A percentile compares a stretch with the other conserved stretches of the same genome.
phyloP scores from a whole-genome alignment of 2,797 vertebrate species.

The Ceryle rudis region DNA sequence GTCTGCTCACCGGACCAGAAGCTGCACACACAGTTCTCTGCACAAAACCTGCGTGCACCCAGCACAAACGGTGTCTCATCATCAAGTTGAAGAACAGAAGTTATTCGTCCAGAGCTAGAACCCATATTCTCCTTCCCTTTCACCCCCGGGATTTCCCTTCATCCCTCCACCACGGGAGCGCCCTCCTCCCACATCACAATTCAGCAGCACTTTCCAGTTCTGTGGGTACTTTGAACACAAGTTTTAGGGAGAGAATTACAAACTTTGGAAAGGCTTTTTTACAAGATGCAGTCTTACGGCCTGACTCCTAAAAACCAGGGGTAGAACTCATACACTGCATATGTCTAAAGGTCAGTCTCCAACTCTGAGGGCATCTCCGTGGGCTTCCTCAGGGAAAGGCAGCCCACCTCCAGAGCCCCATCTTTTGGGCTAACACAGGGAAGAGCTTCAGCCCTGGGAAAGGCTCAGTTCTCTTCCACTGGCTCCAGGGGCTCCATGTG shows the following conservation, averaged over 20 bases:
- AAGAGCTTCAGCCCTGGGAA: neutral
- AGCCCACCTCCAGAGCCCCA: neutral
- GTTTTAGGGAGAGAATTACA: neutral
- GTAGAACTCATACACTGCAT: fast-evolving
- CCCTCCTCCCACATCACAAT: neutral
- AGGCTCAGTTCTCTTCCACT: neutral
- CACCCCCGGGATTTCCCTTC: neutral
- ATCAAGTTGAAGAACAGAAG: neutral
- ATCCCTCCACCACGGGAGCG: neutral
- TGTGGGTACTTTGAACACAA: neutral
- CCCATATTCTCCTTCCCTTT: neutral
- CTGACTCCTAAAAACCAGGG: neutral
- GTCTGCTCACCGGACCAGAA: neutral
- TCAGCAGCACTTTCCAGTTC: neutral
- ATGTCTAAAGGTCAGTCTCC: neutral
- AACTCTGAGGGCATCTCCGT: neutral
- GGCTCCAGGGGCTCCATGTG: neutral
- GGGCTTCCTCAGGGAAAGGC: neutral
- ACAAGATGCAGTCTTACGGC: neutral
- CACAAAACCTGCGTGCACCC: neutral
- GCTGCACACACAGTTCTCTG: neutral
- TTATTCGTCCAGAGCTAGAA: neutral
- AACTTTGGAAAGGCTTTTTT: neutral
- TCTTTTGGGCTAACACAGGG: neutral
- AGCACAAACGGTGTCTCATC: fast-evolving